Percentiles rank a stretch among this genome's conserved stretches.
Conservation (phyloP, 2,888 invertebrate species). For the Lasioglossum calceatum region DNA sequence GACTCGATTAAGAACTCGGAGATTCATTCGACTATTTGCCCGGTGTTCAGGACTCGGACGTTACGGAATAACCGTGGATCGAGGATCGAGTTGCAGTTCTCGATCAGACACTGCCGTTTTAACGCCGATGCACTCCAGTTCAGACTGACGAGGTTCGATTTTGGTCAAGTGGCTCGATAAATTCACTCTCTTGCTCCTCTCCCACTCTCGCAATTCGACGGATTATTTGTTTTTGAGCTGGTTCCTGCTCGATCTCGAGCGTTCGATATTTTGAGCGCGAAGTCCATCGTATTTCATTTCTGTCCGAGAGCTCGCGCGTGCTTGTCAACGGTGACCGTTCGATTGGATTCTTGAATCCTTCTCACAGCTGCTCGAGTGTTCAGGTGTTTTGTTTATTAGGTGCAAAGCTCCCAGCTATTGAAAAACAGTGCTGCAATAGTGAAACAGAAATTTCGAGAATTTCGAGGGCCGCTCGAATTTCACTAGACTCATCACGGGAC, state of each 20-base stretch:
- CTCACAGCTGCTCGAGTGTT: constrained; percentile 25
- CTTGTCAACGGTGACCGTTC: constrained; percentile 15
- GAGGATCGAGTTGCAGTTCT: neutral
- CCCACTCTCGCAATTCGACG: neutral
- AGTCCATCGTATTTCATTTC: constrained; percentile 51
- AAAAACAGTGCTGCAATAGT: neutral
- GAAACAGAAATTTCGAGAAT: neutral
- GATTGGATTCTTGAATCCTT: constrained; percentile 58
- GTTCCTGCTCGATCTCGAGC: constrained; percentile 20
- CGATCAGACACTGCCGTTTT: constrained; percentile 11
- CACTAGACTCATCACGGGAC: too few species aligned
- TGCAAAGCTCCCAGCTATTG: neutral
- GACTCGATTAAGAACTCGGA: constrained; percentile 46
- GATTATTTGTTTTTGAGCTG: constrained; percentile 46
- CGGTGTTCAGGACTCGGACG: neutral
- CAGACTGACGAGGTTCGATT: constrained; percentile 26
- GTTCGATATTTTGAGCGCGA: constrained; percentile 42
- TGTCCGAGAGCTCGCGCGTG: constrained; percentile 9
- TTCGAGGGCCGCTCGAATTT: neutral
- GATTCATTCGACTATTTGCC: constrained; percentile 37
- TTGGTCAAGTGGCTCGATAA: constrained; percentile 40
- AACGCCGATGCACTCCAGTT: constrained; percentile 27
- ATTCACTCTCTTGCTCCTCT: constrained; percentile 22
- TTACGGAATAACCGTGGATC: neutral
- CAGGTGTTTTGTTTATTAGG: constrained; percentile 5